phyloP scores from a whole-genome alignment of 1,140 invertebrate species.

The Drosophila lacertosa region DNA sequence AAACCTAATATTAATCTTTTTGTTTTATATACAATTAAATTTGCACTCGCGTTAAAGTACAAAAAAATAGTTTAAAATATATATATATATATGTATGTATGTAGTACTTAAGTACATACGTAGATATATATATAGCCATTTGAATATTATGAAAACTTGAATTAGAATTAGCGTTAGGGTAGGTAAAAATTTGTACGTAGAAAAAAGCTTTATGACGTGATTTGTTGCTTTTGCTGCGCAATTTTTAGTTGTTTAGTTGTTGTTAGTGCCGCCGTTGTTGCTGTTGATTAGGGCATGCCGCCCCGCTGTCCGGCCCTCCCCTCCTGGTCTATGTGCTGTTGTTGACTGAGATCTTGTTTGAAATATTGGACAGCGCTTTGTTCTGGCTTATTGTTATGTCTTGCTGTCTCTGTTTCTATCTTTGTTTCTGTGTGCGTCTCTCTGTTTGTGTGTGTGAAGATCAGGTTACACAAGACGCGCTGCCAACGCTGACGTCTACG shows the following conservation, averaged over 20 bases:
- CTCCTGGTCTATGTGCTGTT: neutral
- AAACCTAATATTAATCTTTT: too few relatives aligned
- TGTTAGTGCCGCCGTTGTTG: slow-evolving; percentile 44
- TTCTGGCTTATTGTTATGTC: slow-evolving; percentile 54
- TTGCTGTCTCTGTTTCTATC: slow-evolving; percentile 1
- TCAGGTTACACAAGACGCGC: slow-evolving; percentile 67
- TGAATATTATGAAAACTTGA: neutral
- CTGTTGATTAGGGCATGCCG: slow-evolving; percentile 53
- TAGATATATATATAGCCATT: neutral
- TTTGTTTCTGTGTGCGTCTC: neutral
- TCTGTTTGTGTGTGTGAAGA: slow-evolving; percentile 40
- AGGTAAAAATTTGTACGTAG: neutral
- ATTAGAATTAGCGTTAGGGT: neutral
- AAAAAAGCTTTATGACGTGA: slow-evolving; percentile 3
- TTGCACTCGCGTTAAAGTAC: too few relatives aligned
- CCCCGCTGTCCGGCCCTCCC: neutral
- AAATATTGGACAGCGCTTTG: slow-evolving; percentile 68
- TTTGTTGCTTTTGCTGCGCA: slow-evolving; percentile 63
- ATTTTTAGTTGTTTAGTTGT: slow-evolving; percentile 49
- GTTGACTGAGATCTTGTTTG: slow-evolving; percentile 62
- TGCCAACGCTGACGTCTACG: slow-evolving; percentile 16
- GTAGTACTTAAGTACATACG: neutral
- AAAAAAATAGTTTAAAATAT: too few relatives aligned
- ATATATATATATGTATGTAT: too few relatives aligned
- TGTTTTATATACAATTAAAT: too few relatives aligned